phyloP scores from a whole-genome alignment of 2,113 vertebrate species.

The Pseudorectes ferrugineus region DNA sequence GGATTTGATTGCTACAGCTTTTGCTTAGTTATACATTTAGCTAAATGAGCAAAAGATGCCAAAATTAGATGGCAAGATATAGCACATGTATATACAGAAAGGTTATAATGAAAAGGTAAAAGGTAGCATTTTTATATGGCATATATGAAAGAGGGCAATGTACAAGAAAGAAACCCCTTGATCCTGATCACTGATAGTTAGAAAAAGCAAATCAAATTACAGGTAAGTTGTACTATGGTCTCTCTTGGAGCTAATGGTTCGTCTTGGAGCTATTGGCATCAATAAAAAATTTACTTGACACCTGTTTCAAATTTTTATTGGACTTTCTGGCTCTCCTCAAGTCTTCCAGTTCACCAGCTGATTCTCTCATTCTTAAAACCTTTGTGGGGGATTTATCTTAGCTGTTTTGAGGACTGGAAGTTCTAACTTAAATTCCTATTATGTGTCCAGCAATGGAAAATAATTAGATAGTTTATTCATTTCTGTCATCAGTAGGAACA shows the following conservation, averaged over 20 bases:
- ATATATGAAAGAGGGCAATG: neutral
- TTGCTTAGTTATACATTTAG: neutral
- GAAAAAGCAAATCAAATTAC: neutral
- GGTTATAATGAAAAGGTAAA: neutral
- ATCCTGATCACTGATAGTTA: neutral
- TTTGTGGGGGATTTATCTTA: neutral
- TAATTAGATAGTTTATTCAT: neutral
- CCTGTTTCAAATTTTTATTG: neutral
- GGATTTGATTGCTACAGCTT: neutral
- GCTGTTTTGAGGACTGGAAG: neutral
- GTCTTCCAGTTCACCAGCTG: neutral
- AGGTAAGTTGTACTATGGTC: neutral
- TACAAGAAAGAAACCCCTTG: neutral
- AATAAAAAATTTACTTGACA: neutral
- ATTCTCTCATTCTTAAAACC: neutral
- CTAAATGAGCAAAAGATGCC: neutral
- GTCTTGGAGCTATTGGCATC: neutral
- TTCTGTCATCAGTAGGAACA: neutral
- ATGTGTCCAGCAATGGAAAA: neutral
- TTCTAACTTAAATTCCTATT: neutral
- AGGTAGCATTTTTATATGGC: neutral
- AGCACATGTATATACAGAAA: neutral
- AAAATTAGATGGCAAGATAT: neutral
- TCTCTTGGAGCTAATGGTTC: neutral
- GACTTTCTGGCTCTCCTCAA: neutral